Conservation (phyloP, 2,797 vertebrate genomes). For the Meriones psammophilus region DNA sequence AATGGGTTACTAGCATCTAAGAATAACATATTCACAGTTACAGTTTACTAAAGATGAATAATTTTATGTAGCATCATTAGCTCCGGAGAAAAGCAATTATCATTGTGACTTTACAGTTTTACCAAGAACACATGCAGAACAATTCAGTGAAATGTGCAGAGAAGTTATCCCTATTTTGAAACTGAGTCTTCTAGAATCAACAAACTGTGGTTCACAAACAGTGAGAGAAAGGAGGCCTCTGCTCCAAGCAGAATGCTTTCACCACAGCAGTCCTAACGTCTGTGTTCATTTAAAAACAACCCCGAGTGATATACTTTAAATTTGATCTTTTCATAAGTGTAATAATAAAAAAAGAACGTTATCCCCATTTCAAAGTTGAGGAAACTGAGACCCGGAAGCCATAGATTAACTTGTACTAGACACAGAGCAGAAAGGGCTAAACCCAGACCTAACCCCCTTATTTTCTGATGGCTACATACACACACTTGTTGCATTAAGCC, state of each 20-base stretch:
- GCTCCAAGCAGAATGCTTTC: background rate
- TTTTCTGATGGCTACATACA: background rate
- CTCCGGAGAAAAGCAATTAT: background rate
- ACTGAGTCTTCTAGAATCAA: background rate
- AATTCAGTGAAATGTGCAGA: background rate
- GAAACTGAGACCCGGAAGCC: background rate
- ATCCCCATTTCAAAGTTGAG: background rate
- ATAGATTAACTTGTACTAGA: background rate
- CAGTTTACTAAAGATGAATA: conserved; percentile 47
- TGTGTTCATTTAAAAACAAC: background rate
- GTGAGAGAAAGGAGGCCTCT: background rate
- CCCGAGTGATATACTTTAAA: background rate
- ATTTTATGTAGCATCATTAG: background rate
- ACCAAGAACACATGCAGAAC: conserved; percentile 7
- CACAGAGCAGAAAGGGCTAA: background rate
- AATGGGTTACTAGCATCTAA: background rate
- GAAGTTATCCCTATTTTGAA: conserved; percentile 34
- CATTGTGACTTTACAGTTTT: background rate
- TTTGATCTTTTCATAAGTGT: conserved; percentile 19
- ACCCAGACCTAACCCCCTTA: background rate
- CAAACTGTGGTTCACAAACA: background rate
- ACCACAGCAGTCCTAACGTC: background rate
- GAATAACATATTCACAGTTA: background rate
- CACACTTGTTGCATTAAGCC: background rate
- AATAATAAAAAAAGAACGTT: background rate